Conservation (phyloP, 1,140 invertebrate genomes). For the Saccostrea echinata region DNA sequence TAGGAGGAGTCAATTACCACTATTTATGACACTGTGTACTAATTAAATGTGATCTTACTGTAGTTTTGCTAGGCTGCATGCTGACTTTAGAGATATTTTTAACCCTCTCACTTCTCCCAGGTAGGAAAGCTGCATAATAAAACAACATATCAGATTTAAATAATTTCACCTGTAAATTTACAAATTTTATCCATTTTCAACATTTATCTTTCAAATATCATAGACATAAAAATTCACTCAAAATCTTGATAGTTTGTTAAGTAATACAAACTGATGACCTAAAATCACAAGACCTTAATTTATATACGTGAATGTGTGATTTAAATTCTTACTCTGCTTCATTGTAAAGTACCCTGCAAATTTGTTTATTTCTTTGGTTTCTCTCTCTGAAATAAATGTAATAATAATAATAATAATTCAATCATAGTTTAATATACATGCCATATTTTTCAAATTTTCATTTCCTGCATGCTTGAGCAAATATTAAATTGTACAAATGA, state of each 20-base stretch:
- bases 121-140: conserved; percentile 69
- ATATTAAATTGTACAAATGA: neutral
- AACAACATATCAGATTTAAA: neutral
- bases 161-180: too few relatives aligned
- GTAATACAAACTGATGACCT: too few relatives aligned
- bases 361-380: conserved; percentile 73
- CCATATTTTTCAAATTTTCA: too few relatives aligned
- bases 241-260: too few relatives aligned
- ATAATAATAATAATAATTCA: conserved; percentile 5
- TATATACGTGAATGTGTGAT: too few relatives aligned
- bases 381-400: conserved; percentile 69
- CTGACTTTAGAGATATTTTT: conserved; percentile 77
- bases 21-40: neutral
- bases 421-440: too few relatives aligned
- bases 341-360: conserved; percentile 78
- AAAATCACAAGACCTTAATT: too few relatives aligned
- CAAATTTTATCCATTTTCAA: too few relatives aligned
- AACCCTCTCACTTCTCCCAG: conserved; percentile 73
- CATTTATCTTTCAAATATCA: too few relatives aligned
- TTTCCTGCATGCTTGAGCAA: too few relatives aligned
- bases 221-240: too few relatives aligned
- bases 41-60: conserved; percentile 20
- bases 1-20: too few relatives aligned
- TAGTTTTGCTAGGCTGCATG: conserved; percentile 67
- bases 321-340: conserved; percentile 74